phyloP scores from a whole-genome alignment of 2,797 vertebrate genomes.

The Discoglossus pictus region DNA sequence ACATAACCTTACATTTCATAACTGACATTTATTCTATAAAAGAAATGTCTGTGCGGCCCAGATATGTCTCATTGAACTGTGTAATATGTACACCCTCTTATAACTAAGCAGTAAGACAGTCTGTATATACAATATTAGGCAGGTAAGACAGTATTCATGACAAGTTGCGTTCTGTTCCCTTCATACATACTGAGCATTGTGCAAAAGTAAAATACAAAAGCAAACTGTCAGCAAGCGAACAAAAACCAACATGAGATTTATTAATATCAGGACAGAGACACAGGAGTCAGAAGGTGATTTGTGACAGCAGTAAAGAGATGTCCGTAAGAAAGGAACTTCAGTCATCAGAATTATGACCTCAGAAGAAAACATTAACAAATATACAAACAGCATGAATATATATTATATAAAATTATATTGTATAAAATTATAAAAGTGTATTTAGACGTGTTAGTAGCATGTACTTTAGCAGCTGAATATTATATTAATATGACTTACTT shows the following conservation, averaged over 20 bases:
- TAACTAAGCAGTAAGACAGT: too few species aligned
- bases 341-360: too few species aligned
- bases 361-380: too few species aligned
- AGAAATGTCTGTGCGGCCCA: conserved; percentile 8
- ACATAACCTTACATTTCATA: conserved; percentile 3
- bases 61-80: conserved; percentile 20
- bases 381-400: too few species aligned
- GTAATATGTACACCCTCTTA: background rate
- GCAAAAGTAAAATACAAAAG: conserved; percentile 20
- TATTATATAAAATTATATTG: too few species aligned
- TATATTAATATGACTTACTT: too few species aligned
- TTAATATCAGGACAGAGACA: conserved; percentile 20
- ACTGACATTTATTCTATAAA: background rate
- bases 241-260: conserved; percentile 49
- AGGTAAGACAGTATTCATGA: conserved; percentile 9
- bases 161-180: conserved; percentile 30
- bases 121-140: too few species aligned
- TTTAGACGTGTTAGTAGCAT: too few species aligned
- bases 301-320: conserved; percentile 5
- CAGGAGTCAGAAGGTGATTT: background rate
- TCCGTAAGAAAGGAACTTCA: too few species aligned
- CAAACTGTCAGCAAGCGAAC: conserved; percentile 28
- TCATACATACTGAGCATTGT: background rate
- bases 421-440: too few species aligned
- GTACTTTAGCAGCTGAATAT: too few species aligned